Conservation (phyloP, 2,113 vertebrate genomes). For the Macheiramphus alcinus region DNA sequence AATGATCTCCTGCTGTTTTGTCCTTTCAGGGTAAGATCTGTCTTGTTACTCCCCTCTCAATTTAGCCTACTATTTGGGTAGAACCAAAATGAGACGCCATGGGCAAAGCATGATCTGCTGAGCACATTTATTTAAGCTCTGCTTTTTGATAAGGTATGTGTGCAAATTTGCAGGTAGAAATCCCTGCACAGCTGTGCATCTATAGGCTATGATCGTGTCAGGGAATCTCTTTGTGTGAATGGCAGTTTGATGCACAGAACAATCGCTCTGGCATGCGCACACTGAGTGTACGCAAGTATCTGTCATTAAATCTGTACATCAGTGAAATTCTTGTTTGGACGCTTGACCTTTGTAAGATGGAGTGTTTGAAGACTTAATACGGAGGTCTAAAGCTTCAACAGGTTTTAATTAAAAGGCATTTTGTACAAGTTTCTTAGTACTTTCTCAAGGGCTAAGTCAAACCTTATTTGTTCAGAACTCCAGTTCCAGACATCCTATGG, state of each 20-base stretch:
- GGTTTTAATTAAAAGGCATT: neutral
- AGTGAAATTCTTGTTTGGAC: neutral
- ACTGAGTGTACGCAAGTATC: rapidly evolving
- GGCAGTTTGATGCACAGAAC: neutral
- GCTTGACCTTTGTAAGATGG: neutral
- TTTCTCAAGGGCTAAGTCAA: neutral
- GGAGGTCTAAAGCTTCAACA: neutral
- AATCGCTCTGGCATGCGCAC: neutral
- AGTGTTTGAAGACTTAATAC: neutral
- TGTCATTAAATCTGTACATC: neutral
- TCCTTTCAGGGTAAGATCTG: neutral
- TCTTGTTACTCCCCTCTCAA: neutral
- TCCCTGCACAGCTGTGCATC: neutral
- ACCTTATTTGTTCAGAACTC: neutral
- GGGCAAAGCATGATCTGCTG: neutral
- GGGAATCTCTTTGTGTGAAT: neutral
- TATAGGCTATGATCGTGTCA: neutral
- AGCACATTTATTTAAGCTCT: neutral
- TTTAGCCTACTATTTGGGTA: neutral
- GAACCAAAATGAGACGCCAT: neutral
- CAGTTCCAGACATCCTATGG: neutral
- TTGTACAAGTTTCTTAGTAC: neutral
- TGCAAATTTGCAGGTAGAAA: neutral
- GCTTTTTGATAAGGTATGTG: neutral
- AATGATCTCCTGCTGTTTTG: neutral